Evolutionary conservation across 35 echinoderm and acorn worm genomes (phyloP).

Genomic region (Diadema setosum): DNA sequence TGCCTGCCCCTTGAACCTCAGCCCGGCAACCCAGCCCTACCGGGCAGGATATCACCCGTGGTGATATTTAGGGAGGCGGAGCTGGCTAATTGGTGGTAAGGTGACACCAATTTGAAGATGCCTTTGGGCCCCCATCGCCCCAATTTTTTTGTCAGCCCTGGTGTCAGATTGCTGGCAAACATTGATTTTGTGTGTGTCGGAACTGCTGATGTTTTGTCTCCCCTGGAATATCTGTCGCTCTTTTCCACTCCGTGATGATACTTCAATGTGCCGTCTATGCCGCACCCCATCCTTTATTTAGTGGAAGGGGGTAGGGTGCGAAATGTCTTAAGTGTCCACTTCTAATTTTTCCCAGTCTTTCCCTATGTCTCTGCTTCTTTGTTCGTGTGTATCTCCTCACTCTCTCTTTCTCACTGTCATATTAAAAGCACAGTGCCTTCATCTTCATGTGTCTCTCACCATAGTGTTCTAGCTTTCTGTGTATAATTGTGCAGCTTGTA

Average conservation of each 20-base stretch:
- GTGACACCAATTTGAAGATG: neutral
- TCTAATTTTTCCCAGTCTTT: neutral
- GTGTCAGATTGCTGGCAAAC: constrained; percentile 9
- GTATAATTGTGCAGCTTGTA: too few species aligned
- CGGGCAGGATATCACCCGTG: neutral
- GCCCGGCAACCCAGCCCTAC: neutral
- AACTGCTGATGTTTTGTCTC: constrained; percentile 32
- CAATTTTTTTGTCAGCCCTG: neutral
- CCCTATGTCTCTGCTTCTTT: neutral
- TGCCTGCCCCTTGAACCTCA: neutral
- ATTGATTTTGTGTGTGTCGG: constrained; percentile 15
- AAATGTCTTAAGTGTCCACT: neutral
- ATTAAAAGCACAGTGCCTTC: too few species aligned
- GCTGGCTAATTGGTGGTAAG: constrained; percentile 20
- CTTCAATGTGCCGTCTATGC: too few species aligned
- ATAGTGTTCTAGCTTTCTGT: too few species aligned
- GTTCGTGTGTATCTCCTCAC: neutral
- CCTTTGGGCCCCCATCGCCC: neutral
- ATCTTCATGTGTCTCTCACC: too few species aligned
- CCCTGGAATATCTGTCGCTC: neutral
- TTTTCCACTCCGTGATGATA: too few species aligned
- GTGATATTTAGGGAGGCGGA: neutral
- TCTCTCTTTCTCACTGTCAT: too few species aligned
- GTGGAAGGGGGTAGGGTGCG: too few species aligned
- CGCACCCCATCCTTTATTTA: too few species aligned